phyloP scores from a whole-genome alignment of 2,888 invertebrate species.

The Dastarcus helophoroides region DNA sequence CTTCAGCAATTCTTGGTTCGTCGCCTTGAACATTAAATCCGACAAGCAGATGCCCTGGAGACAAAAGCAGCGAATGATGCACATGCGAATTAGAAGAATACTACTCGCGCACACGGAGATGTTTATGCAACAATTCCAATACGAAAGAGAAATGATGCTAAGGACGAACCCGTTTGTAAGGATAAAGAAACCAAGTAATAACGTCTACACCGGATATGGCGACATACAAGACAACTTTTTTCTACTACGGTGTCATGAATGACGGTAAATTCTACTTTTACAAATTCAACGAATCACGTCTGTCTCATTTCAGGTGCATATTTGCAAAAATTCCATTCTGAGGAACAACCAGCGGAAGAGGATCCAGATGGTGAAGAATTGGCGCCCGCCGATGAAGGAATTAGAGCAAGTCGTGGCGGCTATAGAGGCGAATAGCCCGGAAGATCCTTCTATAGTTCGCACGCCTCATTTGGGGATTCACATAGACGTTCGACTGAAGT shows the following conservation, averaged over 20 bases:
- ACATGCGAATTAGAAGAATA: constrained; percentile 29
- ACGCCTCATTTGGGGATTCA: constrained; percentile 23
- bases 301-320: constrained; percentile 25
- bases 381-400: constrained; percentile 8
- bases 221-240: constrained; percentile 28
- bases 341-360: constrained; percentile 19
- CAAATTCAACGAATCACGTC: constrained; percentile 1
- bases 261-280: constrained; percentile 20
- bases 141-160: constrained; percentile 23
- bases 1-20: constrained; percentile 29
- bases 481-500: constrained; percentile 23
- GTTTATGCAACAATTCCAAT: constrained; percentile 28
- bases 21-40: constrained; percentile 23
- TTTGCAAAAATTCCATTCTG: constrained; percentile 23
- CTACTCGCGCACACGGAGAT: constrained; percentile 30
- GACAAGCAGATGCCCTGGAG: constrained; percentile 23
- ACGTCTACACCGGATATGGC: constrained; percentile 31
- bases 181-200: constrained; percentile 24
- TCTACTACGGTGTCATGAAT: constrained; percentile 32
- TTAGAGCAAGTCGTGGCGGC: constrained; percentile 9
- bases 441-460: constrained; percentile 17
- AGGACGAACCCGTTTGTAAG: constrained; percentile 15
- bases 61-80: constrained; percentile 29
- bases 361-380: constrained; percentile 14
- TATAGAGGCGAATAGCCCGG: constrained; percentile 12